These are phyloP conservation scores for Labrus mixtus DNA, from an alignment of 2,113 vertebrate species.

Conservation along the genomic window DNA sequence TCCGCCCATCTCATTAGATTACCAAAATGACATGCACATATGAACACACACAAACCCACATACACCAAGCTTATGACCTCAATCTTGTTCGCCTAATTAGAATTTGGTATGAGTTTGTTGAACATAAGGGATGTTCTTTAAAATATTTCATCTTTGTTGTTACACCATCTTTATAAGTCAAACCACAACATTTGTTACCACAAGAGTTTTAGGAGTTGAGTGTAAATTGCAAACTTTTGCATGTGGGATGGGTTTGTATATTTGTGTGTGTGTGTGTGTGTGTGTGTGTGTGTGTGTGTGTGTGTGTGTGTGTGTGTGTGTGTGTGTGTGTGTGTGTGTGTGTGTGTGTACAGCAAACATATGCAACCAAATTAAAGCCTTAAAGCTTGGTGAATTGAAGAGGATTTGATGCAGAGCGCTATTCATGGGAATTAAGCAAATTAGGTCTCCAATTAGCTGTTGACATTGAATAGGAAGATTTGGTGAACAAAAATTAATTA, in stretches of 20 bases:
- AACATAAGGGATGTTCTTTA: background rate
- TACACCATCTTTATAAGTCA: background rate
- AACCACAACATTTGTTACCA: background rate
- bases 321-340: slow-evolving; percentile 65
- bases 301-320: slow-evolving; percentile 46
- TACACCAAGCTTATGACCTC: slow-evolving; percentile 53
- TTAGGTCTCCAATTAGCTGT: slow-evolving; percentile 82
- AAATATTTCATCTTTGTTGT: background rate
- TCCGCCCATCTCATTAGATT: slow-evolving; percentile 81
- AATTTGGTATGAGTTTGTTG: slow-evolving; percentile 23
- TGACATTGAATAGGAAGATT: slow-evolving; percentile 80
- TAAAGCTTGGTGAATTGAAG: slow-evolving; percentile 84
- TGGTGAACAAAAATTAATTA: slow-evolving; percentile 79
- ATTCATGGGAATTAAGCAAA: slow-evolving; percentile 85
- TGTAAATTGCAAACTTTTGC: slow-evolving; percentile 7
- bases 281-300: slow-evolving; percentile 4
- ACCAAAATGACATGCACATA: slow-evolving; percentile 77
- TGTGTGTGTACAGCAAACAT: slow-evolving; percentile 76
- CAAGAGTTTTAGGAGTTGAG: background rate
- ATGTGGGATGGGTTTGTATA: background rate
- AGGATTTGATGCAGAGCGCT: slow-evolving; percentile 82
- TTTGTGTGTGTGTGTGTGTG: background rate
- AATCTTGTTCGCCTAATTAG: slow-evolving; percentile 56
- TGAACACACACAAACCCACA: slow-evolving; percentile 43
- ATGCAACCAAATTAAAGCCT: slow-evolving; percentile 84